phyloP scores from a whole-genome alignment of 2,797 vertebrate genomes.

The Artibeus lituratus region DNA sequence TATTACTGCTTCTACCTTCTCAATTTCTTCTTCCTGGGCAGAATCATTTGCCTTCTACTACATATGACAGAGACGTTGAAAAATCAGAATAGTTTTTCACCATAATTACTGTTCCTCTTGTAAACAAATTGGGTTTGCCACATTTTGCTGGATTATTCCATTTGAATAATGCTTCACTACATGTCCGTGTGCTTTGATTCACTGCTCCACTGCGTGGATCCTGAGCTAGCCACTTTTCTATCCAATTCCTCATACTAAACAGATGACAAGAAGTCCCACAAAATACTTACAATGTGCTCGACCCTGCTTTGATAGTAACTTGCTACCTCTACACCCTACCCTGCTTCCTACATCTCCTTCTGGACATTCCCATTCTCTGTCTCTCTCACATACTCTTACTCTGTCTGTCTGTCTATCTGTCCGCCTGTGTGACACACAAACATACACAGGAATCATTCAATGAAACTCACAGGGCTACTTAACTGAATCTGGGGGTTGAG shows the following conservation, averaged over 20 bases:
- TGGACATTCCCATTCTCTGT: background rate
- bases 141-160: background rate
- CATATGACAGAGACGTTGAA: background rate
- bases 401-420: background rate
- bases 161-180: background rate
- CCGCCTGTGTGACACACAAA: background rate
- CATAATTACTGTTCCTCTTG: background rate
- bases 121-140: background rate
- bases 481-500: background rate
- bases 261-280: accelerated
- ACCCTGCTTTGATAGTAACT: background rate
- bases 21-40: background rate
- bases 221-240: background rate
- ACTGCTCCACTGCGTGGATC: background rate
- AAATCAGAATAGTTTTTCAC: background rate
- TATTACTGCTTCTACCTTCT: background rate
- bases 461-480: background rate
- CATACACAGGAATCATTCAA: background rate
- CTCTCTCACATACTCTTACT: background rate
- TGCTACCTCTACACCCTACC: background rate
- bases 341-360: background rate
- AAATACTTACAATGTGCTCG: background rate
- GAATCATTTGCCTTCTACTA: background rate
- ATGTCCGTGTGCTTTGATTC: background rate
- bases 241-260: background rate